phyloP scores from a whole-genome alignment of 92 coral and sea anemone species.

The Phenganax subtilis region DNA sequence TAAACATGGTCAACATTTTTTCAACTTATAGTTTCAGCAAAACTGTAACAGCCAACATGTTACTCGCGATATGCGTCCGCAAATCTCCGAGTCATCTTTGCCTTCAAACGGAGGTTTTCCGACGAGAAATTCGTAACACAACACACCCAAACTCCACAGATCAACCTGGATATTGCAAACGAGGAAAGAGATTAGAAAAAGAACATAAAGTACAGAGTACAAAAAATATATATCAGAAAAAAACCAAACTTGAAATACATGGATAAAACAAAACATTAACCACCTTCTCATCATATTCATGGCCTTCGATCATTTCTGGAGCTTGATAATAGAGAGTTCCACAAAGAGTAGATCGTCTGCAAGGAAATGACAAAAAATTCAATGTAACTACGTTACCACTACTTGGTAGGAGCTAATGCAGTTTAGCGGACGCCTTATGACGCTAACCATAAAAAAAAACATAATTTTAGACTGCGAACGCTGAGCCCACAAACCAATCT shows the following conservation, averaged over 20 bases:
- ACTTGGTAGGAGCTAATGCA: no score
- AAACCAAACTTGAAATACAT: not conserved
- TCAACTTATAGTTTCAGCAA: not conserved
- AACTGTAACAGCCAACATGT: not conserved
- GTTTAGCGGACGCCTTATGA: no score
- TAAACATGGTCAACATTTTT: no score
- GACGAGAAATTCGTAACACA: constrained; percentile 92
- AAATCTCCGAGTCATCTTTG: constrained; percentile 81
- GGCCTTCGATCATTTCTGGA: constrained; percentile 97
- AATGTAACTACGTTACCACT: not conserved
- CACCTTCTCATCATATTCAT: constrained; percentile 92
- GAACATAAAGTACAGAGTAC: not conserved
- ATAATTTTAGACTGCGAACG: no score
- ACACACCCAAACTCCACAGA: constrained; percentile 95
- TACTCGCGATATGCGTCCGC: constrained; percentile 76
- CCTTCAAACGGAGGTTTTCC: constrained; percentile 99
- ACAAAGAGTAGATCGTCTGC: constrained; percentile 86
- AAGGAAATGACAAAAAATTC: not conserved
- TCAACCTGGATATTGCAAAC: constrained; percentile 58
- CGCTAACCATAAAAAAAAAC: no score
- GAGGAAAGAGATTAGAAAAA: not conserved
- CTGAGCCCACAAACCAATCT: no score
- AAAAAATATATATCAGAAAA: not conserved
- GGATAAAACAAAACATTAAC: not conserved
- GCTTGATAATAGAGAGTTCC: constrained; percentile 95